Base-by-base conservation (phyloP, 2,113 vertebrate genomes). In the Beaufortia kweichowensis region DNA sequence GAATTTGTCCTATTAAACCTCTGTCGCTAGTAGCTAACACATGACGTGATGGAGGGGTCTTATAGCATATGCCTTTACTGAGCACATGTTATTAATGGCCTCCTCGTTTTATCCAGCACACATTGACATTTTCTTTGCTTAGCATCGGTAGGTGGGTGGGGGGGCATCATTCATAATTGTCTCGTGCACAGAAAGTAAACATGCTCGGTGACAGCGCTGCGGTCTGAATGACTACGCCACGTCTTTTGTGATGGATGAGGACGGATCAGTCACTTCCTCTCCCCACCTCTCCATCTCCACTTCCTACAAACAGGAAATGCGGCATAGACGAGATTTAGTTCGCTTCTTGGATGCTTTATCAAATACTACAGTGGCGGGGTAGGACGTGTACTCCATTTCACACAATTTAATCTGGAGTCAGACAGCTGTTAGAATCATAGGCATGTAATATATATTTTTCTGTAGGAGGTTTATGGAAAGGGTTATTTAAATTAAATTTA, bases 201-300 rank as follows among this genome's bases (percentile, higher is more conserved):
- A 55, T 7, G 50, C 29, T 70, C 12, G n/a, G n/a, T 23, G 67
- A 55, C 67, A 33, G 11, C 26, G 4, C 46, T 1, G 68, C 50
- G 23, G 33, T 39, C 15, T 41, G 53, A 59, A 43, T 33, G 23
- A 41, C 26, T 43, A 39, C 31, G n/a, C 35, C n/a, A 35, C 21
- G 24, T 64, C 77, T 65, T 39, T n/a, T 35, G 53, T 75, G 78
- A 79, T 68, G 71, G 62, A 79, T 79, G 77, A 74, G 61, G 26
- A 43, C 33, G 56, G 71, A 67, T 79, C 21, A 46, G 39, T 67
- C 55, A 53, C 63, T 79, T 79, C 78, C 70, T 78, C 65, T 61
- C 35, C 43, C 61, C 39, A 65, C 64, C 28, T 60, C 62, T 75
- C 50, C 67, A 56, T 70, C 67, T 70, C 24, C 35, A 21, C 66